phyloP scores from a whole-genome alignment of 2,113 vertebrate genomes.

The Mobula birostris region DNA sequence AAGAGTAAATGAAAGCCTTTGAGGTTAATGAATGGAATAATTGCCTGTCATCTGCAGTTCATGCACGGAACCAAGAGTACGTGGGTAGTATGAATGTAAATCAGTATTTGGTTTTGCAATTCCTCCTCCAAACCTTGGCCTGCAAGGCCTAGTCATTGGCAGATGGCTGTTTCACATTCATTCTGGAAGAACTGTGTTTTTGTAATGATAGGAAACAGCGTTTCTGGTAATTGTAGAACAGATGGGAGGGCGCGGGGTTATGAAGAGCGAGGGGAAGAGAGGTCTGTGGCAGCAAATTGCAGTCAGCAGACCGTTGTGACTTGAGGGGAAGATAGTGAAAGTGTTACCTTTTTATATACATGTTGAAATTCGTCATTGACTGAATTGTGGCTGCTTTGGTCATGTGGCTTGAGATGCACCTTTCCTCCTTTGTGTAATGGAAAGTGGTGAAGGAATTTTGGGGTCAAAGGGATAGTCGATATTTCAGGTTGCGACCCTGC shows the following conservation, averaged over 20 bases:
- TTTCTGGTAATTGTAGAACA: conserved; percentile 20
- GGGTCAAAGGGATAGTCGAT: too few species aligned
- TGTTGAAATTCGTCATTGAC: background rate
- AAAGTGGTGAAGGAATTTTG: too few species aligned
- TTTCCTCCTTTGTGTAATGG: too few species aligned
- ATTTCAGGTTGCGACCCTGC: too few species aligned
- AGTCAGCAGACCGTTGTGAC: background rate
- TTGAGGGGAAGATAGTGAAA: background rate
- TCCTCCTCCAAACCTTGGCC: conserved; percentile 33
- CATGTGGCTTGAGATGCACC: background rate
- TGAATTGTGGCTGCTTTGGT: background rate
- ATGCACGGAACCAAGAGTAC: conserved; percentile 9
- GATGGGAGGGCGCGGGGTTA: background rate
- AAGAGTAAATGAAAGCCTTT: conserved; percentile 31
- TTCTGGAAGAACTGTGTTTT: conserved; percentile 30
- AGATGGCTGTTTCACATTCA: conserved; percentile 33
- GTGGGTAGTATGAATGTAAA: conserved; percentile 32
- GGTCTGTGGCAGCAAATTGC: background rate
- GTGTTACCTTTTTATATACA: background rate
- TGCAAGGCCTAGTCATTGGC: conserved; percentile 5
- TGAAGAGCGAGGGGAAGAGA: background rate
- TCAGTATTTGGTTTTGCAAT: conserved; percentile 31
- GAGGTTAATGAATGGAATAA: conserved; percentile 37
- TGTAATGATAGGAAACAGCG: conserved; percentile 29
- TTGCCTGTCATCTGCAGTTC: conserved; percentile 36